Conservation (phyloP, 2,888 invertebrate genomes). For the Eledone cirrhosa region DNA sequence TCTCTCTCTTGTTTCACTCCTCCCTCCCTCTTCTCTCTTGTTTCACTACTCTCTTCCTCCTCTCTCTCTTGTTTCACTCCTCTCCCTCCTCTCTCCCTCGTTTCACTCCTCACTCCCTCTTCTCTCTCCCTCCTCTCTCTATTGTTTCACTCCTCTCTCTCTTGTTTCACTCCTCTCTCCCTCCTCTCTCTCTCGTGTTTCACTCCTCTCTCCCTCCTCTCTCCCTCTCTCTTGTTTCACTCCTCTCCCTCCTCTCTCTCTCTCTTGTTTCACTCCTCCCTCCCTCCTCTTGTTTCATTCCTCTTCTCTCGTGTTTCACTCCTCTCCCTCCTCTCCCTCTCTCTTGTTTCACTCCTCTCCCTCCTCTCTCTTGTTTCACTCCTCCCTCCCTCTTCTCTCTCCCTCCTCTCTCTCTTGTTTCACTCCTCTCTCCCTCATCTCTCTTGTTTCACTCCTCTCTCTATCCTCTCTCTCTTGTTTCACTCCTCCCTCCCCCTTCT, state of each 20-base stretch:
- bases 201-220: not conserved
- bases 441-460: no score
- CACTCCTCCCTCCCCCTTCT: slow-evolving; percentile 30
- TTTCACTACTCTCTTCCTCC: slow-evolving; percentile 30
- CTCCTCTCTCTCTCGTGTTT: no score
- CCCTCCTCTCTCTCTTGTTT: slow-evolving; percentile 51
- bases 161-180: slow-evolving; percentile 28
- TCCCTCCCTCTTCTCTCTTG: slow-evolving; percentile 31
- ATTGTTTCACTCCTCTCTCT: not conserved
- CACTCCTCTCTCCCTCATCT: slow-evolving; percentile 32
- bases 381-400: slow-evolving; percentile 41
- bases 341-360: slow-evolving; percentile 54
- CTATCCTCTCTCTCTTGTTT: slow-evolving; percentile 13
- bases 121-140: slow-evolving; percentile 30
- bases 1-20: slow-evolving; percentile 27
- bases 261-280: slow-evolving; percentile 33
- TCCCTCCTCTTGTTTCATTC: slow-evolving; percentile 37
- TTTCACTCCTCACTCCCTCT: slow-evolving; percentile 29
- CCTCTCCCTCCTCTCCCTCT: slow-evolving; percentile 63
- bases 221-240: slow-evolving; percentile 33
- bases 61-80: slow-evolving; percentile 33
- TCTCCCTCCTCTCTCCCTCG: slow-evolving; percentile 26
- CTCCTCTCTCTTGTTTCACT: slow-evolving; percentile 58
- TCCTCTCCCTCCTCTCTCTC: slow-evolving; percentile 28
- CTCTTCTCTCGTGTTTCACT: slow-evolving; percentile 45